Conservation (phyloP, 2,113 vertebrate species). For the Calidris pugnax region DNA sequence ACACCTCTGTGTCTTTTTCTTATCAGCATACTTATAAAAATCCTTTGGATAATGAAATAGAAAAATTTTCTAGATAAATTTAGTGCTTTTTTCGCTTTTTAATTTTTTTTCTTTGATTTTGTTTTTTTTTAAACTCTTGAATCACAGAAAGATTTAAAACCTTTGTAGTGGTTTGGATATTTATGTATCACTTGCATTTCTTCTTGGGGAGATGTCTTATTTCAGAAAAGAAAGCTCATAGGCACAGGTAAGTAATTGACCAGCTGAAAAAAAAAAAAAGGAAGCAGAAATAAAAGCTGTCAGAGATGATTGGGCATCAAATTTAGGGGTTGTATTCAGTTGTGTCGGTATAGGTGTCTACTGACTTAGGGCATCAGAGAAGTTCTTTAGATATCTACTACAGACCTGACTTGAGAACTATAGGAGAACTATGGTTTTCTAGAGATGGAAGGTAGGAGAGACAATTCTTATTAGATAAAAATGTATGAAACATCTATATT, state of each 20-base stretch:
- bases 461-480: background rate
- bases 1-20: background rate
- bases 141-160: background rate
- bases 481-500: background rate
- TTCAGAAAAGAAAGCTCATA: background rate
- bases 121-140: background rate
- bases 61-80: background rate
- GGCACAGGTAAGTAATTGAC: background rate
- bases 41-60: background rate
- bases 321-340: background rate
- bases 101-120: background rate
- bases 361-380: background rate
- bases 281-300: background rate
- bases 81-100: fast-evolving
- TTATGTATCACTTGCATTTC: background rate
- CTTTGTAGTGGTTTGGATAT: background rate
- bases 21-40: background rate
- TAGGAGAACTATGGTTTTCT: background rate
- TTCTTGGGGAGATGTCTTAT: background rate
- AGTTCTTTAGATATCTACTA: background rate
- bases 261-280: background rate
- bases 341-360: background rate
- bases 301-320: background rate
- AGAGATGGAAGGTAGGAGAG: background rate
- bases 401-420: background rate